Base-by-base conservation (phyloP, 2,888 invertebrate genomes). In the Conops quadrifasciatus region DNA sequence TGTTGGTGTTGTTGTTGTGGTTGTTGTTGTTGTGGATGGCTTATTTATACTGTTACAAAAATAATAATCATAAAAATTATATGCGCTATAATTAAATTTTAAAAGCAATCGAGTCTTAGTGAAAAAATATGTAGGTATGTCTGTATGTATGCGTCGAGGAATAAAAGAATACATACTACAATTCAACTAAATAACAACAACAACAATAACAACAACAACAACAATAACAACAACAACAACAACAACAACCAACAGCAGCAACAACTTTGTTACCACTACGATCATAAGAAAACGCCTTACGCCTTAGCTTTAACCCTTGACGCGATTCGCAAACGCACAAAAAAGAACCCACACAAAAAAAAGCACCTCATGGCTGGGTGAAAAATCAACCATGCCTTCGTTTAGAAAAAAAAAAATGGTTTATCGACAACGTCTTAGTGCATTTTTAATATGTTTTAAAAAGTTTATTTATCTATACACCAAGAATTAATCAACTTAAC, bases 11-110 rank as follows among this genome's bases (percentile, higher is more conserved):
- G 70, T 53, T 67, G 51, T 53, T 69, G 71, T 69, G 74, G 67
- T 75, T 78, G 74, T 59, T 74, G 70, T 66, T 66, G 36, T 43
- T 45, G 63, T 47, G 26, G 47, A 47, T 63, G 63, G 56, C 66
- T 66, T 66, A 53, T 53, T 66, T 66, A 66, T 66, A 66, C 66
- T 53, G 53, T 53, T 66, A 66, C 56, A 56, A 66, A 66, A 19
- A 56, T 56, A 66, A 56, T 53, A 66, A 66, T 66, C 66, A 66
- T 53, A 21, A 71, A 71, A 73, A 73, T 56, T 67, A 24, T 70
- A 36, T 36, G 36, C 36, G 72, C 71, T 73, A 73, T 73, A 74
- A 73, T 74, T 74, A 73, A 71, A 63, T 70, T 73, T 62, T 53
- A 47, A 36, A 43, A 58, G 67, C 59, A 47, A 30, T 68, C 58